Evolutionary conservation across 2,888 invertebrate species (phyloP).

Genomic region (Leucoma salicis): DNA sequence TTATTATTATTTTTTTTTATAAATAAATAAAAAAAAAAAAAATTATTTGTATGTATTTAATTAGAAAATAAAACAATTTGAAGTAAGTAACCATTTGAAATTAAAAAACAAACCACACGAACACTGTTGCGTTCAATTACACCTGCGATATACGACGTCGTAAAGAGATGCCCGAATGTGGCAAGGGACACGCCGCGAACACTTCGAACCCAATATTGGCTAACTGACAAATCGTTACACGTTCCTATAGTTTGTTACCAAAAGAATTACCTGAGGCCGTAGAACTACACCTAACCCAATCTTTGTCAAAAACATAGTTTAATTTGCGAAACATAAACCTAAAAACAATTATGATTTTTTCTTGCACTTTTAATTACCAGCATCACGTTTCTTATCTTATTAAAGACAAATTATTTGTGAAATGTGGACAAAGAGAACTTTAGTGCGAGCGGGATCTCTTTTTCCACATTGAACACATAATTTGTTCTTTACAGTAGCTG

Average conservation of each 20-base stretch:
- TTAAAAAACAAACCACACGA: slow-evolving; percentile 50
- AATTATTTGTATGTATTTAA: slow-evolving; percentile 25
- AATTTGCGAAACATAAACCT: no score
- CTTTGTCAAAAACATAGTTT: no score
- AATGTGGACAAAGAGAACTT: no score
- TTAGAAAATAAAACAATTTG: slow-evolving; percentile 44
- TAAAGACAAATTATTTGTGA: no score
- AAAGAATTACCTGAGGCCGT: slow-evolving; percentile 25
- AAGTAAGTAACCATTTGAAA: slow-evolving; percentile 41
- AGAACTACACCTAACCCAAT: slow-evolving; percentile 23
- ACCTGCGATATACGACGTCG: slow-evolving; percentile 44
- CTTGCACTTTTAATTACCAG: no score
- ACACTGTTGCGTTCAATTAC: slow-evolving; percentile 56
- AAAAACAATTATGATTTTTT: no score
- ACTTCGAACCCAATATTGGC: slow-evolving; percentile 18
- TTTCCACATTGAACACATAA: no score
- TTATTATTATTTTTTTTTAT: background rate
- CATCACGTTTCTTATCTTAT: no score
- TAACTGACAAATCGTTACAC: slow-evolving; percentile 35
- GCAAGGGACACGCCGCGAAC: slow-evolving; percentile 20
- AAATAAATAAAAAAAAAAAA: background rate
- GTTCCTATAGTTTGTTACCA: slow-evolving; percentile 27
- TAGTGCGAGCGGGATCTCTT: no score
- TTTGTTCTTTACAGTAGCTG: no score
- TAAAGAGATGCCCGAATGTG: slow-evolving; percentile 37